Evolutionary conservation across 2,797 vertebrate species (phyloP).

Genomic region (Bovichtus diacanthus): DNA sequence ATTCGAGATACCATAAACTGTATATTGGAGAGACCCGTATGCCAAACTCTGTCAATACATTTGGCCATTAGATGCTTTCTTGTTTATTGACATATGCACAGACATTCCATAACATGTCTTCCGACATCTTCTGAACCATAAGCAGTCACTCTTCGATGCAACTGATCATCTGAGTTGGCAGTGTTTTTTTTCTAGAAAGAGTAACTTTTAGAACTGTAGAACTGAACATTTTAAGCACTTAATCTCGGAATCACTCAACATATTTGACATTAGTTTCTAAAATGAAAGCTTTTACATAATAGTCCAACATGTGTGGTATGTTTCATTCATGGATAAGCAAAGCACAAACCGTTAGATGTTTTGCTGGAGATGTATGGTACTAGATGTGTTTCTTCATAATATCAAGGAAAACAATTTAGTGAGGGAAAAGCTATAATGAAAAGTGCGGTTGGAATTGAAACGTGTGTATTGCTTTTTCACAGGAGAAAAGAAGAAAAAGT

Average conservation of each 20-base stretch:
- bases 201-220: neutral
- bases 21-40: neutral
- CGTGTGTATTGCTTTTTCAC: neutral
- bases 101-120: neutral
- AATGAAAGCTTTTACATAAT: neutral
- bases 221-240: neutral
- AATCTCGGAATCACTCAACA: neutral
- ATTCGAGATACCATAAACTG: too few relatives aligned
- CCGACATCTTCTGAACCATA: neutral
- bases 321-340: neutral
- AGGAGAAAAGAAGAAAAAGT: conserved; percentile 86
- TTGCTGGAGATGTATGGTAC: neutral
- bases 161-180: neutral
- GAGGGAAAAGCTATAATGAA: neutral
- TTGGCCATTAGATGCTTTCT: neutral
- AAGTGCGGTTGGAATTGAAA: neutral
- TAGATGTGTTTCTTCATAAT: neutral
- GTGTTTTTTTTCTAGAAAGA: neutral
- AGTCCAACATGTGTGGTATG: neutral
- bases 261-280: neutral
- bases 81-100: neutral
- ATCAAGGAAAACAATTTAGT: neutral
- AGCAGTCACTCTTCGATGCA: neutral
- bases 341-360: neutral
- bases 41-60: neutral